These are phyloP conservation scores for Platichthys flesus DNA, from an alignment of 2,113 vertebrate genomes.

Conservation along the genomic window DNA sequence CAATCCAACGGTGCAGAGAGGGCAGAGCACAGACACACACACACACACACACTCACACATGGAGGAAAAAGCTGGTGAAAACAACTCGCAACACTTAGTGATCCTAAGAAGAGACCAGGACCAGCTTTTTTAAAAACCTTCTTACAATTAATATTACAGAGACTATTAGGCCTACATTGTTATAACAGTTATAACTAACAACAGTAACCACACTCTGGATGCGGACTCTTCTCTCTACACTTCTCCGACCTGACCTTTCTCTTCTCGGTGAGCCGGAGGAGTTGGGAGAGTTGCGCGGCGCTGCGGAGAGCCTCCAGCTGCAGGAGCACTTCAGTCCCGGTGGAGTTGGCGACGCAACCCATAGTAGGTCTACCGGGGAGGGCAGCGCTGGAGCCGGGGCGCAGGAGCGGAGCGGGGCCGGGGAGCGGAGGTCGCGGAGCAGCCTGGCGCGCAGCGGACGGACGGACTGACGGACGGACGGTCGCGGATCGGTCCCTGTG, in stretches of 20 bases:
- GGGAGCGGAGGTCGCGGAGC: constrained; percentile 34
- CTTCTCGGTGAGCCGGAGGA: constrained; percentile 81
- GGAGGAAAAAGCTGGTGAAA: constrained; percentile 46
- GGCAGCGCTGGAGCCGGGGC: constrained; percentile 37
- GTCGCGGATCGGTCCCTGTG: constrained; percentile 18
- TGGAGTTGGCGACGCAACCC: constrained; percentile 86
- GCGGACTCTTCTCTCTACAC: not conserved
- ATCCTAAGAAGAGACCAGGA: constrained; percentile 15
- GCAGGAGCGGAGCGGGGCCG: constrained; percentile 52
- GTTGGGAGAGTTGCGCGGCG: constrained; percentile 83
- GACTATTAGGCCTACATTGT: not conserved
- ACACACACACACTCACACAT: constrained; percentile 30
- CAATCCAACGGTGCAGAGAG: constrained; percentile 41
- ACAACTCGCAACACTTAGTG: constrained; percentile 61
- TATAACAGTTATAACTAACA: constrained; percentile 33
- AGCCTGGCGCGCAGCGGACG: constrained; percentile 41
- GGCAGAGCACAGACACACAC: not conserved
- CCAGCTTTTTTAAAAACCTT: not conserved
- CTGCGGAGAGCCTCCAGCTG: constrained; percentile 84
- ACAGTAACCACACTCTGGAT: not conserved
- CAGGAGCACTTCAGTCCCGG: constrained; percentile 83
- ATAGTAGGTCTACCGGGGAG: constrained; percentile 75
- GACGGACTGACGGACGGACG: not conserved
- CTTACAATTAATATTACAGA: not conserved
- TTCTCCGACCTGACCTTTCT: constrained; percentile 81